phyloP scores from a whole-genome alignment of 2,888 invertebrate species.

The Drosophila antonietae region DNA sequence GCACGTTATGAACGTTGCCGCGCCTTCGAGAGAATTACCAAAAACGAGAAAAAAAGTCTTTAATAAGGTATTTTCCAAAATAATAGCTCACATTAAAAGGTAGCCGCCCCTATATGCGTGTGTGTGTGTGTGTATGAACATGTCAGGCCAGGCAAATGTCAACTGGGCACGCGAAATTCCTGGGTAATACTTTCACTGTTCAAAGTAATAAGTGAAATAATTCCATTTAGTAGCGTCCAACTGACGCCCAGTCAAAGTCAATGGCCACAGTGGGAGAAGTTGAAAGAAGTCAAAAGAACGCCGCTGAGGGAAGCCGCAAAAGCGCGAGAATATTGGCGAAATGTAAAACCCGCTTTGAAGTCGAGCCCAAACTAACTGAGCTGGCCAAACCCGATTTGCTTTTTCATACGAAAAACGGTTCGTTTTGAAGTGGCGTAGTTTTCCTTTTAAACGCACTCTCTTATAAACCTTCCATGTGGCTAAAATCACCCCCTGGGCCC shows the following conservation, averaged over 20 bases:
- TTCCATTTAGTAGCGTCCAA: slow-evolving; percentile 36
- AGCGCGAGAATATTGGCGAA: slow-evolving; percentile 79
- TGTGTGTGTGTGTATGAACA: slow-evolving; percentile 67
- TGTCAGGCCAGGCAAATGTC: slow-evolving; percentile 83
- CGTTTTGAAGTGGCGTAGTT: slow-evolving; percentile 77
- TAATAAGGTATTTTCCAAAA: slow-evolving; percentile 58
- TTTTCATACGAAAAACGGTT: slow-evolving; percentile 68
- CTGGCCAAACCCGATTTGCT: slow-evolving; percentile 67
- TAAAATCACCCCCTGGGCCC: slow-evolving; percentile 9
- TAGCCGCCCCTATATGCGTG: slow-evolving; percentile 66
- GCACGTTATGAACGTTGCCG: slow-evolving; percentile 48
- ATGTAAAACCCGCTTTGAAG: slow-evolving; percentile 77
- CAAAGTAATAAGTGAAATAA: slow-evolving; percentile 66
- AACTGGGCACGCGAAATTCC: slow-evolving; percentile 82
- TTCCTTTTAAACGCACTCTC: slow-evolving; percentile 76
- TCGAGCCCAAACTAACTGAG: slow-evolving; percentile 61
- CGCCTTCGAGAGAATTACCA: slow-evolving; percentile 40
- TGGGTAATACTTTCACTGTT: slow-evolving; percentile 80
- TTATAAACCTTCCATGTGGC: slow-evolving; percentile 27
- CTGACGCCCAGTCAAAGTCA: slow-evolving; percentile 54
- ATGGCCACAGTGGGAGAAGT: slow-evolving; percentile 37
- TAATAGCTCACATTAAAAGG: slow-evolving; percentile 64
- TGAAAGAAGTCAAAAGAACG: slow-evolving; percentile 21
- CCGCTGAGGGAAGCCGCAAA: slow-evolving; percentile 66
- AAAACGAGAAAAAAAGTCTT: slow-evolving; percentile 13